Percentiles rank a stretch among this genome's conserved stretches.
Evolutionary conservation across 1,140 invertebrate genomes (phyloP).

Genomic region (Monochamus saltuarius): DNA sequence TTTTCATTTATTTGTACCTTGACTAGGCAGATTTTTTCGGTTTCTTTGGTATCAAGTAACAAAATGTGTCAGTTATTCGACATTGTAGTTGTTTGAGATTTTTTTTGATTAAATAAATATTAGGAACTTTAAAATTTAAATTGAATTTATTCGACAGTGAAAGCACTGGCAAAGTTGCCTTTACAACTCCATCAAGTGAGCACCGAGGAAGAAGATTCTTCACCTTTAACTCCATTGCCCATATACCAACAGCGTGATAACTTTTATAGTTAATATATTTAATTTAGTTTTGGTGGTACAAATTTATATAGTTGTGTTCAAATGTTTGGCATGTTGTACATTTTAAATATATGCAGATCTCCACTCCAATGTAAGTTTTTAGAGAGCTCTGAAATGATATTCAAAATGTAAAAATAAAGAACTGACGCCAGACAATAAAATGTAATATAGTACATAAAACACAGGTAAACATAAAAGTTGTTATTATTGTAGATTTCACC

Average conservation of each 20-base stretch:
- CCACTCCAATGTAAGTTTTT: too few species aligned
- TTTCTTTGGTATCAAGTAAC: too few species aligned
- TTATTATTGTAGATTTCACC: too few species aligned
- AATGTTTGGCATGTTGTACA: constrained; percentile 40
- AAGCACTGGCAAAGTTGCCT: constrained; percentile 71
- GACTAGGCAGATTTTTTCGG: too few species aligned
- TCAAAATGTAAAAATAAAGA: too few species aligned
- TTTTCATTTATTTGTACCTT: too few species aligned
- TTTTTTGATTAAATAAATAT: constrained; percentile 21
- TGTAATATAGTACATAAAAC: too few species aligned
- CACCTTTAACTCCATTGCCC: constrained; percentile 67
- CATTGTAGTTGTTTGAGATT: constrained; percentile 2
- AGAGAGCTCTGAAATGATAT: too few species aligned
- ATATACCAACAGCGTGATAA: constrained; percentile 84
- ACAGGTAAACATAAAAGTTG: too few species aligned
- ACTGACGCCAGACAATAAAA: too few species aligned
- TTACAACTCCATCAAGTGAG: constrained; percentile 52
- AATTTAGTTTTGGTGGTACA: constrained; percentile 36
- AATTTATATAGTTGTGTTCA: constrained; percentile 38
- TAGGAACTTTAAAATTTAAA: not conserved
- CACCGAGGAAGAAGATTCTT: constrained; percentile 65
- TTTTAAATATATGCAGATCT: constrained; percentile 32
- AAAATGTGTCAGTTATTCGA: too few species aligned
- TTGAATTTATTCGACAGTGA: constrained; percentile 63
- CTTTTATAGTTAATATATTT: constrained; percentile 67